Percentiles rank a stretch among this genome's conserved stretches.
These are phyloP conservation scores for Balaeniceps rex DNA, from an alignment of 2,113 vertebrate genomes.

Conservation along the genomic window DNA sequence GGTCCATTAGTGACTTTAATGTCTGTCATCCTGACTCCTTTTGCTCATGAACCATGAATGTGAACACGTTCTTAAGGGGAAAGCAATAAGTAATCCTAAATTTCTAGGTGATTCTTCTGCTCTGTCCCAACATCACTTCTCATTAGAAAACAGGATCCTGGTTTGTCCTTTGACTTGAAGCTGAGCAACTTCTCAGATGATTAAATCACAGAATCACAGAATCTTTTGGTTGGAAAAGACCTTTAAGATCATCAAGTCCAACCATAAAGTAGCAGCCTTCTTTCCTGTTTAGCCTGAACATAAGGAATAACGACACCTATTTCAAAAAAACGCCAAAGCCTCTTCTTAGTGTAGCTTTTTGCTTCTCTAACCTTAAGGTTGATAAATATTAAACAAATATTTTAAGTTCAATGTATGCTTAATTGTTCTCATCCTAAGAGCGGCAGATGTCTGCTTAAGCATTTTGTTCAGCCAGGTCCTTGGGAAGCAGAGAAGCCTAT, in stretches of 20 bases:
- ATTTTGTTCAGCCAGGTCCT: background rate
- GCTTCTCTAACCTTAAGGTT: background rate
- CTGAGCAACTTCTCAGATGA: background rate
- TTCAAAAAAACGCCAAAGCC: fast-evolving
- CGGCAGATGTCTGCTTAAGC: background rate
- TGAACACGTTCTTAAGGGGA: background rate
- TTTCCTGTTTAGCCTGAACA: background rate
- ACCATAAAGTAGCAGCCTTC: background rate
- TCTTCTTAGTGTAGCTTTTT: background rate
- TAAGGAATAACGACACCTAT: background rate
- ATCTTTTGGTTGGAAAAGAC: too few relatives aligned
- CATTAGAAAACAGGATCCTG: background rate
- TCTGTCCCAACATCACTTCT: background rate
- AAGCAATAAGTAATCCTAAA: background rate
- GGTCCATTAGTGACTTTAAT: background rate
- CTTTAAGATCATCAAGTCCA: too few relatives aligned
- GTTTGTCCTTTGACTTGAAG: background rate
- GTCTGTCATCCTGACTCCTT: background rate
- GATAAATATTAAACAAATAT: background rate
- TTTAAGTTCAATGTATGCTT: background rate
- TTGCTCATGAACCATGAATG: background rate
- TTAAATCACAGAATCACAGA: too few relatives aligned
- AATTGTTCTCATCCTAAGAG: background rate
- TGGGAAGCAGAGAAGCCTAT: background rate
- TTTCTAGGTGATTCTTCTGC: background rate